Base-by-base conservation (phyloP, 2,888 invertebrate genomes). In the Perithous albicinctus region DNA sequence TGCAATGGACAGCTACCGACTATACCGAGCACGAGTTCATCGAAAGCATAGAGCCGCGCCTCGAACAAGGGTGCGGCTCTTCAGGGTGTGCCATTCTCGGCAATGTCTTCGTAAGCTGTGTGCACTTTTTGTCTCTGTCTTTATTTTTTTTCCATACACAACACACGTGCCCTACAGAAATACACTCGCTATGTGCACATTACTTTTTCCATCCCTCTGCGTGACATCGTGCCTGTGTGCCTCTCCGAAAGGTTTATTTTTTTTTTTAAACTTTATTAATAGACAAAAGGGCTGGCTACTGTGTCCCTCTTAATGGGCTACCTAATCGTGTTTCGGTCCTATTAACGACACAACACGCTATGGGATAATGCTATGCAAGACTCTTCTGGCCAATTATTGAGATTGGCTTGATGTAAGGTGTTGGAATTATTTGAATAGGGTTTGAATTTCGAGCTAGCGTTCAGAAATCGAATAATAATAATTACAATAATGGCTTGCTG, bases 41-140 rank as follows among this genome's bases (percentile, higher is more conserved):
- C 84, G 86, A 84, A 86, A 51, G 87, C 88, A 80, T 76, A 20
- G 43, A 61, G 72, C 82, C 82, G 46, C 82, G 78, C 82, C 82
- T 66, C 15, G 38, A 35, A 20, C 26, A 77, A 87, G 86, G 89
- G 89, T 59, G 90, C 84, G 89, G 88, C 84, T 46, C 56, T 76
- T 80, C 74, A 87, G 90, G 89, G 90, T 86, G 89, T 70, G 89
- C 88, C 85, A 59, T 41, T 70, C 85, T 80, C 82, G 74, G 77
- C 59, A 80, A 78, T 59, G 46, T 54, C 29, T 61, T 76, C 61
- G 32, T 73, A 46, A 6, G 81, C 66, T 82, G 76, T 82, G 84
- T 80, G 85, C 64, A 69, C 59, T 64, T 76, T 84, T 85, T n/a
- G 6, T 80, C 81, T 84, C 83, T 12, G 59, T 83, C n/a, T n/a